Base-by-base conservation (phyloP, 2,113 vertebrate species). In the Bagarius yarrelli region DNA sequence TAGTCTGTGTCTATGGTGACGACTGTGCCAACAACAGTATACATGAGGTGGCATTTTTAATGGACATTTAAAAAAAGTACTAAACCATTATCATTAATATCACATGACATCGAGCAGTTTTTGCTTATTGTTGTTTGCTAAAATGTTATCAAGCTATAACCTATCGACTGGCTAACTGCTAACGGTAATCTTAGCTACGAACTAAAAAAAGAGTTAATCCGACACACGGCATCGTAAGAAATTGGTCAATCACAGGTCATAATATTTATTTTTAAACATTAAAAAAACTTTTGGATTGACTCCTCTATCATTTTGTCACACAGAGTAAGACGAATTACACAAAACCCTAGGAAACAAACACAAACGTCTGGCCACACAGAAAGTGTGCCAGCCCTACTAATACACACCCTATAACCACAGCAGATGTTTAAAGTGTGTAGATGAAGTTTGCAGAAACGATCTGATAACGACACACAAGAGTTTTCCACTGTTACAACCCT, bases 21-120 rank as follows among this genome's bases (percentile, higher is more conserved):
- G 44, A 52, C 23, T 6, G 19, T 55, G 53, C 23, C 72, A 76
- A 67, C 70, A 50, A 73, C 73, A 23, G 70, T 25, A 70, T 44
- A 66, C 14, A 64, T 30, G 18, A 63, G 19, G 25, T 71, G 1
- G 8, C 15, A 13, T n/a, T 16, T 23, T 40, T 40, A 40, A 40
- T 6, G 6, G 36, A 47, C 15, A 32, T 56, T 27, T 36, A 8
- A 27, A 13, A 61, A 21, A 64, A 9, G 23, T 9, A 25, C 21
- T 44, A 69, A 47, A 25, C 15, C 66, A 70, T 12, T 8, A 47
- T 18, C 13, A 16, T 69, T 36, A 25, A 2, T 50, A 14, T n/a
- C 5, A n/a, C 13, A 47, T 21, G 2, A 0, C 1, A 30, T 71
- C 1, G 3, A 50, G 14, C 13, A 2, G 15, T 27, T 9, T 71